A percentile compares a stretch with the other conserved stretches of the same genome.
These are phyloP conservation scores for Desmodus rotundus DNA, from an alignment of 2,113 vertebrate genomes.

Conservation along the genomic window DNA sequence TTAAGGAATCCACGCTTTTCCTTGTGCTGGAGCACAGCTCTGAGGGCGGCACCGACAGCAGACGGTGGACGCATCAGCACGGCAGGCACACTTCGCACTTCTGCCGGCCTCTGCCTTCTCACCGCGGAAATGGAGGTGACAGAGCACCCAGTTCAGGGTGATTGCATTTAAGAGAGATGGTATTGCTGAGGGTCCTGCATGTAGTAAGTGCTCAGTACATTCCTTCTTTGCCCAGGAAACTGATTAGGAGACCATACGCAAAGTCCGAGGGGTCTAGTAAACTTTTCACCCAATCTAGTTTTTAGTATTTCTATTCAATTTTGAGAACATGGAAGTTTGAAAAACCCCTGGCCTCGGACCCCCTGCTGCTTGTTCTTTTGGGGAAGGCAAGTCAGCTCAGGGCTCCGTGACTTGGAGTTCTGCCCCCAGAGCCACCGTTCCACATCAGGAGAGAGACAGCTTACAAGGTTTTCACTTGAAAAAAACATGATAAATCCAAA, in stretches of 20 bases:
- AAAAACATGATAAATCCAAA: not conserved
- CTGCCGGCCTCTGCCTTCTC: not conserved
- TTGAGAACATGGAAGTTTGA: not conserved
- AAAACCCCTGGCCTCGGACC: not conserved
- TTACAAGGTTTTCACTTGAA: not conserved
- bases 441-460: too few relatives aligned
- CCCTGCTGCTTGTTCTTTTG: not conserved
- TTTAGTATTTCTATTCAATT: not conserved
- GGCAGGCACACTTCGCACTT: not conserved
- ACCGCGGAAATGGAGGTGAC: not conserved
- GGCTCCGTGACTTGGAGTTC: not conserved
- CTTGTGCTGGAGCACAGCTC: not conserved
- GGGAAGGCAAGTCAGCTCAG: not conserved
- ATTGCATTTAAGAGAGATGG: not conserved
- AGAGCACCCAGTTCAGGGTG: not conserved
- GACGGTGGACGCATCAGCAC: rapidly evolving
- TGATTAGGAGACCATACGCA: not conserved
- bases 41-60: not conserved
- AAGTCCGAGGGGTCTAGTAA: not conserved
- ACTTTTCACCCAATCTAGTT: not conserved
- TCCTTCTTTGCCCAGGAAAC: not conserved
- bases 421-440: not conserved
- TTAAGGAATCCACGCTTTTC: not conserved
- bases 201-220: not conserved
- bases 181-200: not conserved